Conservation (phyloP, 2,888 invertebrate species). For the Aproaerema taeniolella region DNA sequence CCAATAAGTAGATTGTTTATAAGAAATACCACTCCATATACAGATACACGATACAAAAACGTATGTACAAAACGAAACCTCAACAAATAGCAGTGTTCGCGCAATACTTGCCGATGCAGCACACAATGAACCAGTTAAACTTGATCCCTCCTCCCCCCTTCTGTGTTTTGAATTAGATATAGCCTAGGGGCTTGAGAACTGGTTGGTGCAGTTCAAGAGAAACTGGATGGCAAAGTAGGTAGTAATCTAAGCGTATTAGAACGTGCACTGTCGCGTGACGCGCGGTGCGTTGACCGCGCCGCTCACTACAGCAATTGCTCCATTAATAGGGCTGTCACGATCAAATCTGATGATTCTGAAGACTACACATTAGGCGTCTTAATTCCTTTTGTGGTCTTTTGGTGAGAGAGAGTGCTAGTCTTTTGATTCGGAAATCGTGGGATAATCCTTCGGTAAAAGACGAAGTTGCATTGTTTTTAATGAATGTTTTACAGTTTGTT, state of each 20-base stretch:
- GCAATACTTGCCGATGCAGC: conserved; percentile 52
- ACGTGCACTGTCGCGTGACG: conserved; percentile 67
- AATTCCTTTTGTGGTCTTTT: too few species aligned
- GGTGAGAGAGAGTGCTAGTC: too few species aligned
- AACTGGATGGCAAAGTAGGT: conserved; percentile 48
- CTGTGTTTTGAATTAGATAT: background rate
- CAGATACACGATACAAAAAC: conserved; percentile 16
- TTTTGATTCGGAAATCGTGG: background rate
- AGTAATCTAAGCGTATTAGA: conserved; percentile 72
- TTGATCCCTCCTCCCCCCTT: conserved; percentile 29
- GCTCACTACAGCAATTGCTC: conserved; percentile 59
- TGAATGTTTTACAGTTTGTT: too few species aligned
- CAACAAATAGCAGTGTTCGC: conserved; percentile 55
- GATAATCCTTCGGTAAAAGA: background rate
- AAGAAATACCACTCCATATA: conserved; percentile 1
- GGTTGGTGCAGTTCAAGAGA: conserved; percentile 30
- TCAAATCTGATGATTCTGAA: conserved; percentile 16
- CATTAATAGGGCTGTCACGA: conserved; percentile 56
- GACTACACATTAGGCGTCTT: too few species aligned
- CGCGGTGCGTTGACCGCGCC: conserved; percentile 64
- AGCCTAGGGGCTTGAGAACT: conserved; percentile 15
- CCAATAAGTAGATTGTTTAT: background rate
- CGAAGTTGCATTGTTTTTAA: background rate
- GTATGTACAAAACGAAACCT: conserved; percentile 44
- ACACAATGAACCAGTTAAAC: conserved; percentile 27